phyloP scores from a whole-genome alignment of 2,888 invertebrate species.

The Mongoloraphidia duomilia region DNA sequence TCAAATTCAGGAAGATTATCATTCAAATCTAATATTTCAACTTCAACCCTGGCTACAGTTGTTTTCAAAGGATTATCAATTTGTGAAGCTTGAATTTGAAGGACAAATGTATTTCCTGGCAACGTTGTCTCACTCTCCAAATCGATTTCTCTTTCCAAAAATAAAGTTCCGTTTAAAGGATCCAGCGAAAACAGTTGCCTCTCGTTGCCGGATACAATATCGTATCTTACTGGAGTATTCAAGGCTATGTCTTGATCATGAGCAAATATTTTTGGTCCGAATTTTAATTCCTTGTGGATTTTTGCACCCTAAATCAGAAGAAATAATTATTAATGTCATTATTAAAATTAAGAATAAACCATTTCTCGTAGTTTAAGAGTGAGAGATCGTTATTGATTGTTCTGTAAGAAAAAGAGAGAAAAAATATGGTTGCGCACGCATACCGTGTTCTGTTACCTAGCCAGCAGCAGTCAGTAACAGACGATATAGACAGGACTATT shows the following conservation, averaged over 20 bases:
- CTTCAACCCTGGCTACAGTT: constrained; percentile 56
- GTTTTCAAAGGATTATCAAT: constrained; percentile 63
- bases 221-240: constrained; percentile 58
- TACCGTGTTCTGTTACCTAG: no score
- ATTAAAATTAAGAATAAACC: no score
- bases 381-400: no score
- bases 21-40: constrained; percentile 62
- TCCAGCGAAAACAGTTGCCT: constrained; percentile 61
- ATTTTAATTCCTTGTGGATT: constrained; percentile 54
- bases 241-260: constrained; percentile 67
- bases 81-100: constrained; percentile 67
- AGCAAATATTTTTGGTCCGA: constrained; percentile 59
- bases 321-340: no score
- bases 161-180: constrained; percentile 57
- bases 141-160: constrained; percentile 67
- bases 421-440: no score
- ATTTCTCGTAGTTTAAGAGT: no score
- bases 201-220: constrained; percentile 69
- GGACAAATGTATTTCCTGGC: constrained; percentile 62
- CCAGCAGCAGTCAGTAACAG: no score
- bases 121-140: constrained; percentile 52
- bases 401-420: no score
- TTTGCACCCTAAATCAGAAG: constrained; percentile 42
- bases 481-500: no score
- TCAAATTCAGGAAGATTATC: constrained; percentile 81